Evolutionary conservation across 2,888 invertebrate genomes (phyloP), one percentile per base, ranked within the genome.

Genomic region (Tortrix viridana): DNA sequence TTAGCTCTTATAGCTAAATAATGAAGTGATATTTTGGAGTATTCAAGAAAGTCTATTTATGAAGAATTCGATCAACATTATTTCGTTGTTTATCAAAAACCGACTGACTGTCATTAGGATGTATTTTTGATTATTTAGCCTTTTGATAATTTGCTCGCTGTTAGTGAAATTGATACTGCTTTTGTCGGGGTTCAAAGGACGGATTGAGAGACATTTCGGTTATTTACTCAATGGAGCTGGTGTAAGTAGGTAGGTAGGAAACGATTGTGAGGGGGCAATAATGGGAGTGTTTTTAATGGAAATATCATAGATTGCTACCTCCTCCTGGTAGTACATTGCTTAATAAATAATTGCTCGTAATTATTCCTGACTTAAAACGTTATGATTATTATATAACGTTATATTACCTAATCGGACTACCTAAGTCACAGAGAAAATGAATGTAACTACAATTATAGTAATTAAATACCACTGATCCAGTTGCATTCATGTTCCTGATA

Each of bases 161-260:
- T 44, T 37, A 7, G 6, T 60, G 53, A 54, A 23, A 60, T 47
- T 48, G 53, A 60, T 60, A 53, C 18, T 38, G 53, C 46, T 60
- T 60, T 60, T 53, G 47, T 16, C 47, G 47, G 47, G 16, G 44
- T 16, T 44, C 37, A 37, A 46, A 23, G 23, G 23, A 47, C 37
- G 26, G 19, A 59, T 52, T 52, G 37, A 52, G 19, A 46, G 26
- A 47, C 6, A 47, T 60, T 41, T 46, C 22, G 23, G 9, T 19
- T 23, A 18, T 47, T 18, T 46, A 19, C 37, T 37, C 12, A 48
- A 37, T 14, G 18, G 14, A 38, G 19, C 19, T 18, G 37, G 20
- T 37, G 37, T 37, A 37, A 20, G 37, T 14, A 38, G 50, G 37
- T 37, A 37, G 37, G 37, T 14, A 38, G 50, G 37, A 50, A 37